Evolutionary conservation across 2,113 vertebrate genomes (phyloP).

Genomic region (Mirza zaza): DNA sequence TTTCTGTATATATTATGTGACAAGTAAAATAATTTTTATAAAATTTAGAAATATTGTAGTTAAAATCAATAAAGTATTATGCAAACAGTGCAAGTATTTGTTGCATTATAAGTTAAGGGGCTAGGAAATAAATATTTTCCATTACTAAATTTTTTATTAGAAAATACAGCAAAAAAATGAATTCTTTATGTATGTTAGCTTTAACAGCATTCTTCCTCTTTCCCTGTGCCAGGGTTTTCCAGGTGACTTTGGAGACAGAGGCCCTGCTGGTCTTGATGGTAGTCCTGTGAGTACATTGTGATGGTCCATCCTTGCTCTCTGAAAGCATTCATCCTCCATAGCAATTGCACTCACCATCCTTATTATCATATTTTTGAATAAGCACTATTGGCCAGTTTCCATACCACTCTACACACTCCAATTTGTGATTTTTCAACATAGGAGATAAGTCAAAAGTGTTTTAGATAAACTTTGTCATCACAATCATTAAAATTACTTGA

Average conservation of each 20-base stretch:
- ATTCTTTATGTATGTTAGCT: neutral
- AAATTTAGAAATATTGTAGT: neutral
- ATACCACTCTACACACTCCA: neutral
- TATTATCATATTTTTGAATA: neutral
- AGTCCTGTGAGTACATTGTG: conserved; percentile 89
- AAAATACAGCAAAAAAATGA: neutral
- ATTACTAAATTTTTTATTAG: neutral
- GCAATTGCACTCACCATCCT: neutral
- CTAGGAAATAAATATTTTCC: neutral
- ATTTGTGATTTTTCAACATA: neutral
- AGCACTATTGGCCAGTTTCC: neutral
- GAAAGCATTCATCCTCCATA: neutral
- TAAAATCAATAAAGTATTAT: neutral
- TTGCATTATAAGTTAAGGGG: neutral
- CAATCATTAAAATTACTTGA: neutral
- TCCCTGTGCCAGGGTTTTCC: conserved; percentile 85
- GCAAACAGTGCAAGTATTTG: neutral
- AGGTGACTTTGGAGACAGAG: conserved; percentile 93
- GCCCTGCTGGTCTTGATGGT: conserved; percentile 94
- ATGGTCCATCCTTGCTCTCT: neutral
- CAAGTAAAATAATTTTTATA: conserved; percentile 6
- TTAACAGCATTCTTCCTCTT: neutral
- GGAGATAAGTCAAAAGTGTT: neutral
- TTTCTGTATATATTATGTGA: neutral
- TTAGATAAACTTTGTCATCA: neutral